phyloP scores from a whole-genome alignment of 37 sponge, comb jelly and placozoan genomes.

The Eunapius fragilis region DNA sequence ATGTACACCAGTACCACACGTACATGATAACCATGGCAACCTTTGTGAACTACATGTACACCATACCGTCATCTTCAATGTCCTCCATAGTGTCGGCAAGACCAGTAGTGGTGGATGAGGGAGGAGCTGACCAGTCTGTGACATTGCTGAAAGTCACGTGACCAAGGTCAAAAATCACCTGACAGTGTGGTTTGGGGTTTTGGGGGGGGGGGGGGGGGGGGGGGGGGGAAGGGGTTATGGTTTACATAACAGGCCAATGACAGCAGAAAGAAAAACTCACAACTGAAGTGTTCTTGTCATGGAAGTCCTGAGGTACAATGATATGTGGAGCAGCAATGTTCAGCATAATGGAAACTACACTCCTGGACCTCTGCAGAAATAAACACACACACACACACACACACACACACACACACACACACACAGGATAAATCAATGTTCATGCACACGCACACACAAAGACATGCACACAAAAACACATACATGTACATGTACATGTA shows the following conservation, averaged over 20 bases:
- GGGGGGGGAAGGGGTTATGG: too few species aligned
- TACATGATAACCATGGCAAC: not conserved
- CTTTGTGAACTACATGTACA: not conserved
- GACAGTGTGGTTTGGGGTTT: too few species aligned
- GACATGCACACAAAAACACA: not conserved
- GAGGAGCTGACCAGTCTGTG: slow-evolving; percentile 42
- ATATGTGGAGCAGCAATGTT: slow-evolving; percentile 86
- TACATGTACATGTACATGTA: too few species aligned
- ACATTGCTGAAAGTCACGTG: slow-evolving; percentile 71
- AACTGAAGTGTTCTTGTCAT: slow-evolving; percentile 47
- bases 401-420: too few species aligned
- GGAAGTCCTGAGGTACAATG: slow-evolving; percentile 71
- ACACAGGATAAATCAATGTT: too few species aligned
- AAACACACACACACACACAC: not conserved
- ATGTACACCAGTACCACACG: not conserved
- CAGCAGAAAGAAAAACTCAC: too few species aligned
- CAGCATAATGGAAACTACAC: slow-evolving; percentile 49
- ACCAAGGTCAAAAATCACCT: slow-evolving; percentile 89
- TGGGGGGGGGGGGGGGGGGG: too few species aligned
- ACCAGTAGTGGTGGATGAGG: not conserved
- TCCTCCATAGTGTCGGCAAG: slow-evolving; percentile 16
- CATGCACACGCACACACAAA: too few species aligned
- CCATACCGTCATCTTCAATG: slow-evolving; percentile 48
- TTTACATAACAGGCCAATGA: too few species aligned
- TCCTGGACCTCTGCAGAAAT: slow-evolving; percentile 31